phyloP scores from a whole-genome alignment of 2,797 vertebrate genomes.

The Mus caroli region DNA sequence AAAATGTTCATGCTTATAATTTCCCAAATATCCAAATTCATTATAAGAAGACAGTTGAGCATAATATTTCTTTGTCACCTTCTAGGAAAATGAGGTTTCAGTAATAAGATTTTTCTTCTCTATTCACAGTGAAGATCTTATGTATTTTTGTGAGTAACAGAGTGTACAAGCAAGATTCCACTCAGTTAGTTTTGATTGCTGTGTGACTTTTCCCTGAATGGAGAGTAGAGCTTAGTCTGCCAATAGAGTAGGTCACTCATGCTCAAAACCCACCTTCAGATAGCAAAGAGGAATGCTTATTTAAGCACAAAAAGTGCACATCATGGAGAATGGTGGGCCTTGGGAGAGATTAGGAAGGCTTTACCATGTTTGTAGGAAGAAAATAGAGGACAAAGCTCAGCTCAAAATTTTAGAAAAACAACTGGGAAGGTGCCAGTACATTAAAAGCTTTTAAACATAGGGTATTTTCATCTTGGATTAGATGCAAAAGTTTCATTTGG shows the following conservation, averaged over 20 bases:
- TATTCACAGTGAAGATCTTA: background rate
- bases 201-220: constrained; percentile 43
- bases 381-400: constrained; percentile 55
- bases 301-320: constrained; percentile 18
- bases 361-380: constrained; percentile 65
- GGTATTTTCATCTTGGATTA: background rate
- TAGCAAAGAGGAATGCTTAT: constrained; percentile 63
- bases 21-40: constrained; percentile 6
- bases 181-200: constrained; percentile 10
- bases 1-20: background rate
- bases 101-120: constrained; percentile 40
- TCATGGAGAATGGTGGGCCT: background rate
- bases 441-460: constrained; percentile 29
- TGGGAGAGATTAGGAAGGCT: constrained; percentile 49
- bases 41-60: constrained; percentile 19
- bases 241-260: constrained; percentile 6
- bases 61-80: background rate
- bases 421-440: background rate
- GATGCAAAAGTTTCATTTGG: background rate
- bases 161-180: background rate
- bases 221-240: constrained; percentile 53
- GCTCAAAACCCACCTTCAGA: constrained; percentile 44
- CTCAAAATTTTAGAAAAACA: constrained; percentile 32
- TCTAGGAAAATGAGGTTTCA: constrained; percentile 24
- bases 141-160: background rate